phyloP scores from a whole-genome alignment of 2,797 vertebrate genomes.

The Synaphobranchus kaupii region DNA sequence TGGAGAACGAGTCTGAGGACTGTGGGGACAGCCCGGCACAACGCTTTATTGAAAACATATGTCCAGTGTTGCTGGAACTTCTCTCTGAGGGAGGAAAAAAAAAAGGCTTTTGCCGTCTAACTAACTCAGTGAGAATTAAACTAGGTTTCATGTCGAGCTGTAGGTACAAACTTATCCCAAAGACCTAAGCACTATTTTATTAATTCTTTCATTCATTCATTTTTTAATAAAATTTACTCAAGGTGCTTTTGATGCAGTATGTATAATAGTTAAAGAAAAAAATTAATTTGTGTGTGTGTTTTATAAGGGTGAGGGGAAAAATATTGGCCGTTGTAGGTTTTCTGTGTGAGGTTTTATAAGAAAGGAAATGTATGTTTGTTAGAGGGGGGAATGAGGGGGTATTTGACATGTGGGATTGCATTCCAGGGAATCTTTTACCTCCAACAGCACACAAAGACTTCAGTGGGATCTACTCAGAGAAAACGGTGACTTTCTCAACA shows the following conservation, averaged over 20 bases:
- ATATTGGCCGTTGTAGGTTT: constrained; percentile 29
- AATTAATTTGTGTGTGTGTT: neutral
- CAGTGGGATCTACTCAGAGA: constrained; percentile 46
- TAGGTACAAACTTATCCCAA: constrained; percentile 39
- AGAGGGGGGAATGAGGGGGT: constrained; percentile 12
- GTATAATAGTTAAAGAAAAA: neutral
- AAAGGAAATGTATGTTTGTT: constrained; percentile 39
- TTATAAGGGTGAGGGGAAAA: constrained; percentile 22
- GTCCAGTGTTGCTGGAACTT: constrained; percentile 51
- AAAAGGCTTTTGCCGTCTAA: constrained; percentile 48
- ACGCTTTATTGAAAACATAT: constrained; percentile 55
- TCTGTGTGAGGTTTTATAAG: constrained; percentile 27
- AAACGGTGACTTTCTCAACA: constrained; percentile 34
- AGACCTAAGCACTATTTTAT: constrained; percentile 40
- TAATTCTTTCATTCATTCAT: neutral
- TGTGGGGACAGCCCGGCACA: constrained; percentile 42
- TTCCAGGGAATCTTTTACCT: constrained; percentile 46
- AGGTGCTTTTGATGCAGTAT: constrained; percentile 39
- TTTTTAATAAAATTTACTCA: constrained; percentile 36
- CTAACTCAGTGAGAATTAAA: constrained; percentile 56
- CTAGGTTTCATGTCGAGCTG: constrained; percentile 43
- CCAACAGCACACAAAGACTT: constrained; percentile 45
- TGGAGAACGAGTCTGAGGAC: constrained; percentile 46
- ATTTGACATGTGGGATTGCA: constrained; percentile 43
- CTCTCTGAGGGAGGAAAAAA: constrained; percentile 33